Percentiles rank a stretch among this genome's conserved stretches.
Evolutionary conservation across 2,888 invertebrate genomes (phyloP).

Genomic region (Tetragonisca angustula): DNA sequence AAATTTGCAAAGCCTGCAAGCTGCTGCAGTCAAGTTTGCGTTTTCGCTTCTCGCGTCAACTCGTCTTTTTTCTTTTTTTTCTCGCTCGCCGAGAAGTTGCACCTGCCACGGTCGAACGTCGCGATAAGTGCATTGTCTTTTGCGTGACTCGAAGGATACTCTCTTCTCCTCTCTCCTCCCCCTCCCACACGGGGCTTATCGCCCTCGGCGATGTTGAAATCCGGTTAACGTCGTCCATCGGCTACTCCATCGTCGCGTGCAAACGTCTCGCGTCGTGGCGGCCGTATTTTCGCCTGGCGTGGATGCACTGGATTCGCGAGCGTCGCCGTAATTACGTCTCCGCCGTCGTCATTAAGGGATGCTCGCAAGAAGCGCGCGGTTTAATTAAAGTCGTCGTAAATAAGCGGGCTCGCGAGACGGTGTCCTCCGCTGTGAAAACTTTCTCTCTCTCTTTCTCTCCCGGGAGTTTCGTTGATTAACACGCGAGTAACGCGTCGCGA

Average conservation of each 20-base stretch:
- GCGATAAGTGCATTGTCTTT: background rate
- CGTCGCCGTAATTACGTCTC: slow-evolving; percentile 56
- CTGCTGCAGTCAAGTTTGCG: background rate
- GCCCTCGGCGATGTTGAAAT: slow-evolving; percentile 29
- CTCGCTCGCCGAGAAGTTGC: background rate
- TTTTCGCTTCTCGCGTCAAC: background rate
- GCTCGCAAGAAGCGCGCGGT: slow-evolving; percentile 39
- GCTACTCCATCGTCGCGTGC: slow-evolving; percentile 44
- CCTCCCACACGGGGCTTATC: background rate
- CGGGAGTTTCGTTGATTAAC: slow-evolving; percentile 30
- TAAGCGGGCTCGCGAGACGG: slow-evolving; percentile 30
- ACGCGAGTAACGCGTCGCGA: slow-evolving; percentile 45
- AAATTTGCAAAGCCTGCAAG: background rate
- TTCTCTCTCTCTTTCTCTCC: background rate
- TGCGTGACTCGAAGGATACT: background rate
- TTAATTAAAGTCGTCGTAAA: slow-evolving; percentile 66
- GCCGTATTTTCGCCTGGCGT: slow-evolving; percentile 32
- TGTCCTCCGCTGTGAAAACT: background rate
- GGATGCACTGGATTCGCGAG: background rate
- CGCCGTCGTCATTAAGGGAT: slow-evolving; percentile 50
- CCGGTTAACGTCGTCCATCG: slow-evolving; percentile 28
- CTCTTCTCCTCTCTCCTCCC: background rate
- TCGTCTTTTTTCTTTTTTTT: too few relatives aligned
- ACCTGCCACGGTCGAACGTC: background rate
- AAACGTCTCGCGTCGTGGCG: slow-evolving; percentile 30